Percentiles rank a stretch among this genome's conserved stretches.
phyloP scores from a whole-genome alignment of 2,888 invertebrate species.

The Taphrorychus bicolor region DNA sequence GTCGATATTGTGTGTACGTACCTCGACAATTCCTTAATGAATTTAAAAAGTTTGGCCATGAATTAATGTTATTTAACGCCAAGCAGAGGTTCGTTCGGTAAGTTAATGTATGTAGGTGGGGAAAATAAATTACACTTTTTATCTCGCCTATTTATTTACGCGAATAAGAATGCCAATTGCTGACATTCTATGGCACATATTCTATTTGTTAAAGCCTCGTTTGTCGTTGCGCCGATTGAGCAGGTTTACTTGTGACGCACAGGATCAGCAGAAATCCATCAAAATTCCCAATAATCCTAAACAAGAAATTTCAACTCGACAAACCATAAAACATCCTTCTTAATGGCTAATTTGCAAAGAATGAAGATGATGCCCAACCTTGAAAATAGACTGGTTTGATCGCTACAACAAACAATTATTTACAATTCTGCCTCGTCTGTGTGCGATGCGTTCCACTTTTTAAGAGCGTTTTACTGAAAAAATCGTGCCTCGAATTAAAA shows the following conservation, averaged over 20 bases:
- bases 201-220: background rate
- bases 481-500: constrained; percentile 22
- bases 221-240: background rate
- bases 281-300: no score
- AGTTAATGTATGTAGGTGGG: constrained; percentile 27
- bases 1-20: background rate
- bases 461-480: constrained; percentile 22
- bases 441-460: background rate
- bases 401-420: constrained; percentile 11
- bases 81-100: constrained; percentile 24
- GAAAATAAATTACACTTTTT: constrained; percentile 21
- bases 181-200: background rate
- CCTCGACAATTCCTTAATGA: constrained; percentile 27
- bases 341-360: constrained; percentile 36
- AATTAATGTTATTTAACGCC: constrained; percentile 31
- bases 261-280: no score
- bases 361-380: constrained; percentile 33
- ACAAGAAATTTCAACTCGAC: background rate
- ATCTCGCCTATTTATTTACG: constrained; percentile 10
- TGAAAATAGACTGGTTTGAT: constrained; percentile 30
- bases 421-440: constrained; percentile 16
- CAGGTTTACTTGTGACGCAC: no score
- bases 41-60: constrained; percentile 32
- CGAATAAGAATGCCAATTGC: background rate
- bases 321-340: constrained; percentile 20